These are phyloP conservation scores for Campoletis sonorensis DNA, from an alignment of 1,140 invertebrate species.

Conservation along the genomic window DNA sequence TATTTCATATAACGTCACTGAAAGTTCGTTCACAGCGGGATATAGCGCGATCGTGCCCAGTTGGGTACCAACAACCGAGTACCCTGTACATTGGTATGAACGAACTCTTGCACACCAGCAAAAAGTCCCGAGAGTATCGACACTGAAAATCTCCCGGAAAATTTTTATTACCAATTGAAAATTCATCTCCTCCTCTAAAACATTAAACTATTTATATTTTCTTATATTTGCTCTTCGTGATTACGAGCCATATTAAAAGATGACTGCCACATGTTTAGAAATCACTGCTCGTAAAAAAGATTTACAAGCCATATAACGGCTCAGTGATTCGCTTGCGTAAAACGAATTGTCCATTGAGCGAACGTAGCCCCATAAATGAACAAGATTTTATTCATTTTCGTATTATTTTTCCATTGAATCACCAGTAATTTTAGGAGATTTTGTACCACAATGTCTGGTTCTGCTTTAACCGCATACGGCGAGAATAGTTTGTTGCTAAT, in stretches of 20 bases:
- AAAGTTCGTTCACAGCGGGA: conserved; percentile 25
- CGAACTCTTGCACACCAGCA: neutral
- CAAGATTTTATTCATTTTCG: too few relatives aligned
- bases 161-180: neutral
- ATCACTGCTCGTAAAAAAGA: conserved; percentile 28
- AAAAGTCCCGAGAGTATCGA: neutral
- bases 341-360: conserved; percentile 3
- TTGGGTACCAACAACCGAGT: conserved; percentile 9
- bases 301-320: conserved; percentile 16
- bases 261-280: too few relatives aligned
- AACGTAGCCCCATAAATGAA: too few relatives aligned
- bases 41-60: conserved; percentile 15
- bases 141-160: neutral
- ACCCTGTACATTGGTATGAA: neutral
- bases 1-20: conserved; percentile 13
- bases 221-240: neutral
- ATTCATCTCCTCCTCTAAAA: neutral
- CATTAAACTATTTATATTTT: neutral
- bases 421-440: too few relatives aligned
- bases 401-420: too few relatives aligned
- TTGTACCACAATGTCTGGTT: too few relatives aligned
- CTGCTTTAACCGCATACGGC: too few relatives aligned
- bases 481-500: too few relatives aligned
- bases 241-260: neutral
- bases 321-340: neutral